Evolutionary conservation across 2,888 invertebrate species (phyloP), one percentile per base, ranked within the genome.

Genomic region (Phrixothrix hirtus): DNA sequence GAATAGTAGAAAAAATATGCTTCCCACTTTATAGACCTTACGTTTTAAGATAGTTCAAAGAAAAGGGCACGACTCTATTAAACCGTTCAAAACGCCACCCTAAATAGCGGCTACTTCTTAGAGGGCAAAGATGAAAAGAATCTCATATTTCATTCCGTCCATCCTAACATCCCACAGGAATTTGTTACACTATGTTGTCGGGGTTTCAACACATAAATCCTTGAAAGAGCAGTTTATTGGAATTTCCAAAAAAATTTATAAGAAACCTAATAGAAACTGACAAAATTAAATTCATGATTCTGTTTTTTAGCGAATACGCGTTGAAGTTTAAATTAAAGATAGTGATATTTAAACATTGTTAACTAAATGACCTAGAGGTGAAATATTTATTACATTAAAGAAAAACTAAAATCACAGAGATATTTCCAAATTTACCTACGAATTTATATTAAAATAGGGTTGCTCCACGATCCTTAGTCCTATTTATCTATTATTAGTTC

Each of bases 181-280:
- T 65, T 65, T 57, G 62, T 63, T 61, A 61, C 58, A 55, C 47
- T 54, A 52, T 55, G 51, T 57, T 56, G 59, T 55, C 53, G 56
- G 57, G 56, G 58, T 62, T 62, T 61, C 59, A 55, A 58, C 60
- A 61, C 60, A 65, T 65, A 63, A 65, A 65, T 65, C 61, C 58
- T 53, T 60, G 56, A 48, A 54, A 58, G 57, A 44, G 54, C 57
- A 55, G 57, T 60, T 62, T 61, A 66, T 64, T 58, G 64, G 64
- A 58, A 58, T 57, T 60, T 60, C 55, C 12, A 30, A 56, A 56
- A 61, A 64, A 60, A 65, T 58, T 49, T 59, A 63, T 62, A 60
- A 61, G 61, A 59, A 54, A 51, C 57, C 58, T 64, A 65, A 65
- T 64, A 61, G 56, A 56, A 64, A 56, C 64, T 61, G 64, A 64